Conservation (phyloP, 2,888 invertebrate genomes). For the Scaeva pyrastri region DNA sequence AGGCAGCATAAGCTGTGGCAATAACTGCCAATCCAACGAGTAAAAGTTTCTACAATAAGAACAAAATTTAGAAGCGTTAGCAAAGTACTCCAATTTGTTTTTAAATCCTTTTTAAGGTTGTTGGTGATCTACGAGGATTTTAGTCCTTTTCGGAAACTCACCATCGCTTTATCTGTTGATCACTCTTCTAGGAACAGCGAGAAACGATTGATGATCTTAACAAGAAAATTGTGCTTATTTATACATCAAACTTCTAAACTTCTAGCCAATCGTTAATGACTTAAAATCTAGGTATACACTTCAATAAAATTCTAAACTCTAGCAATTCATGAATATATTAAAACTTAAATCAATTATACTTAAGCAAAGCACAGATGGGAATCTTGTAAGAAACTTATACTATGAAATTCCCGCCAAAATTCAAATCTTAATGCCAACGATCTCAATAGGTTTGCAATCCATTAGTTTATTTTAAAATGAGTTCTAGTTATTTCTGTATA, state of each 20-base stretch:
- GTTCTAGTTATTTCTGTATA: constrained; percentile 42
- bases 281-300: constrained; percentile 41
- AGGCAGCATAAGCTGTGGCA: constrained; percentile 82
- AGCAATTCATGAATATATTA: constrained; percentile 68
- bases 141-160: constrained; percentile 42
- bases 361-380: constrained; percentile 28
- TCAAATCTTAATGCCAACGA: background rate
- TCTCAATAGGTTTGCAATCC: constrained; percentile 55
- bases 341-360: constrained; percentile 38
- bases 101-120: background rate
- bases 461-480: background rate
- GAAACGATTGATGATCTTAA: constrained; percentile 66
- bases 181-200: constrained; percentile 67
- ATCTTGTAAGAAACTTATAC: constrained; percentile 53
- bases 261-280: constrained; percentile 50
- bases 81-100: constrained; percentile 21
- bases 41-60: constrained; percentile 59
- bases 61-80: constrained; percentile 18
- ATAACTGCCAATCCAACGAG: constrained; percentile 71
- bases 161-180: constrained; percentile 57
- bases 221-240: constrained; percentile 56
- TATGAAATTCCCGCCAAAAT: constrained; percentile 29
- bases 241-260: constrained; percentile 60
- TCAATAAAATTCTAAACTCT: constrained; percentile 64
- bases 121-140: background rate